These are phyloP conservation scores for Batillaria attramentaria DNA, from an alignment of 1,140 invertebrate genomes.

Conservation along the genomic window DNA sequence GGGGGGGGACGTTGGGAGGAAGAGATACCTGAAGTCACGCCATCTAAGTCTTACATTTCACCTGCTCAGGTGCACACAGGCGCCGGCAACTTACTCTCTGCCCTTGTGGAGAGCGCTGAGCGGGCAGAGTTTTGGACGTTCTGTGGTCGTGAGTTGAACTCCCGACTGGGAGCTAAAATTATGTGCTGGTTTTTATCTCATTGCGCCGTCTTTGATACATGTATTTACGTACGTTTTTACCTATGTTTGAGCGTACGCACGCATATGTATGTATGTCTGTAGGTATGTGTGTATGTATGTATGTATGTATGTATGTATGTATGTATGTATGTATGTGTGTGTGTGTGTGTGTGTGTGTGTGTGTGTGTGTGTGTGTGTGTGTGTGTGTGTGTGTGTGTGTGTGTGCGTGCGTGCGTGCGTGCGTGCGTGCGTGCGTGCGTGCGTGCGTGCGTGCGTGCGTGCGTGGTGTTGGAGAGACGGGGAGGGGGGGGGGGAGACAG, in stretches of 20 bases:
- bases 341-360: background rate
- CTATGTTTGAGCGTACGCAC: background rate
- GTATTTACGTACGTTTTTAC: background rate
- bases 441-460: background rate
- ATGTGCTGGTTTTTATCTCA: background rate
- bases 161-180: background rate
- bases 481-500: background rate
- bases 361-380: background rate
- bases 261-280: background rate
- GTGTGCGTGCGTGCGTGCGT: constrained; percentile 1
- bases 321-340: background rate
- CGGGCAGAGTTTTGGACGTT: background rate
- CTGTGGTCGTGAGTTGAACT: background rate
- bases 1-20: no score
- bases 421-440: background rate
- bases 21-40: no score
- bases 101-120: no score
- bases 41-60: no score
- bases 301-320: constrained; percentile 14
- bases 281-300: constrained; percentile 8
- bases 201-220: background rate
- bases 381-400: background rate
- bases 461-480: background rate
- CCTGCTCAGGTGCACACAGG: no score
- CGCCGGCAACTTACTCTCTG: no score